Evolutionary conservation across 2,797 vertebrate genomes (phyloP).

Genomic region (Lepidocolaptes lacrymiger): DNA sequence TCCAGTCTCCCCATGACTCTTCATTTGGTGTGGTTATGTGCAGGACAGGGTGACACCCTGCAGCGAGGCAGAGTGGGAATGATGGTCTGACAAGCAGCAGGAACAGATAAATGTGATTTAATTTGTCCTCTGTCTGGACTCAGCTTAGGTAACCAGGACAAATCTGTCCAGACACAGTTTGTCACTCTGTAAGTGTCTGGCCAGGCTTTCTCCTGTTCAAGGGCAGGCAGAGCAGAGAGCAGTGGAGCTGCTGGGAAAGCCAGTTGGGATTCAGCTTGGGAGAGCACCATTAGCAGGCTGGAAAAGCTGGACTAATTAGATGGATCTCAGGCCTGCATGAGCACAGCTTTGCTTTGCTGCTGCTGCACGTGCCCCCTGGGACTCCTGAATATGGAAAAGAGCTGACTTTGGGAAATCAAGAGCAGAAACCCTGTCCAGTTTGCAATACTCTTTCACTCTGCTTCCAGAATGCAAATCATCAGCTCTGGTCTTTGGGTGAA

Average conservation of each 20-base stretch:
- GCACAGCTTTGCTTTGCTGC: background rate
- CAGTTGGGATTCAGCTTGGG: background rate
- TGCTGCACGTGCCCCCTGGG: background rate
- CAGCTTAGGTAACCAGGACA: background rate
- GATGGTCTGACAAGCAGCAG: background rate
- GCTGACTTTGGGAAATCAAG: background rate
- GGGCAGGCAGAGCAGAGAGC: background rate
- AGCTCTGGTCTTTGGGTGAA: background rate
- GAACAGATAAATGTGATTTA: slow-evolving; percentile 2
- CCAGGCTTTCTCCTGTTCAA: background rate
- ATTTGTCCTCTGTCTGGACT: slow-evolving; percentile 27
- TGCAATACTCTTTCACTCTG: background rate
- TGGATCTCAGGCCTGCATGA: background rate
- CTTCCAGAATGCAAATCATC: background rate
- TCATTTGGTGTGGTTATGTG: background rate
- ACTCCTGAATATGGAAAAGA: background rate
- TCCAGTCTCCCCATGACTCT: background rate
- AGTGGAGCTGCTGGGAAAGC: background rate
- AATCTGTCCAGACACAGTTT: background rate
- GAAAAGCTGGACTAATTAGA: background rate
- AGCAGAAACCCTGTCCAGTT: background rate
- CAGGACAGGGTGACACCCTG: background rate
- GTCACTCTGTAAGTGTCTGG: background rate
- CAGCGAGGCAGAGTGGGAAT: background rate
- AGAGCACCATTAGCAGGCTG: background rate